Evolutionary conservation across 2,797 vertebrate genomes (phyloP).

Genomic region (Chrysocyon brachyurus): DNA sequence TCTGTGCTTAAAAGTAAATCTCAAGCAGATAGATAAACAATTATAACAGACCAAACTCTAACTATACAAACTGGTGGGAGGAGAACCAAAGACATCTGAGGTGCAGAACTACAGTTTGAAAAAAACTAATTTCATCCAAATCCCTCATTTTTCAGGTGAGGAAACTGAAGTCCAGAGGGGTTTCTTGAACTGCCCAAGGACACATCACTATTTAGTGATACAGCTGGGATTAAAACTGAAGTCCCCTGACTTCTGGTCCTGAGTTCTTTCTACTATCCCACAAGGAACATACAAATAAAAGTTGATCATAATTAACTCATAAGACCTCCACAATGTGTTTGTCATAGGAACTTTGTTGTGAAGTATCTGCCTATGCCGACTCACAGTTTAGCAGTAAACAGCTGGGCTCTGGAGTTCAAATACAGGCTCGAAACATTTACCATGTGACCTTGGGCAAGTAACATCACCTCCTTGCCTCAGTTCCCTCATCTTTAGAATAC

Average conservation of each 20-base stretch:
- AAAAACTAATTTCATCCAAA: conserved; percentile 82
- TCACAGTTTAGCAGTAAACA: conserved; percentile 33
- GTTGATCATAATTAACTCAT: conserved; percentile 70
- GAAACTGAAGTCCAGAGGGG: conserved; percentile 82
- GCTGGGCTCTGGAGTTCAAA: conserved; percentile 57
- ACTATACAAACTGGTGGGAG: conserved; percentile 18
- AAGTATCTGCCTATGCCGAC: conserved; percentile 48
- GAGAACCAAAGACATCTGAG: conserved; percentile 52
- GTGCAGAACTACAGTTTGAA: conserved; percentile 69
- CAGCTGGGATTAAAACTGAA: conserved; percentile 78
- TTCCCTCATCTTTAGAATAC: conserved; percentile 66
- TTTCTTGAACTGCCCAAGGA: conserved; percentile 83
- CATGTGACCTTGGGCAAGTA: conserved; percentile 71
- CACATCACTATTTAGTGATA: conserved; percentile 80
- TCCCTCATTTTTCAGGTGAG: conserved; percentile 84
- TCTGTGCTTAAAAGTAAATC: conserved; percentile 57
- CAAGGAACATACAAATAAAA: conserved; percentile 80
- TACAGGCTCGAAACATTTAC: conserved; percentile 8
- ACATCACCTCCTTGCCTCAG: conserved; percentile 59
- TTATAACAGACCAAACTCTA: conserved; percentile 11
- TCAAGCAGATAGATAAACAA: conserved; percentile 36
- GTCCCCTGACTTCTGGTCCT: conserved; percentile 76
- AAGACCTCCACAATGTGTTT: conserved; percentile 67
- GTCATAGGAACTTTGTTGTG: conserved; percentile 68
- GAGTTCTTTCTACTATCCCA: conserved; percentile 76